Evolutionary conservation across 1,140 invertebrate species (phyloP).

Genomic region (Apis laboriosa): DNA sequence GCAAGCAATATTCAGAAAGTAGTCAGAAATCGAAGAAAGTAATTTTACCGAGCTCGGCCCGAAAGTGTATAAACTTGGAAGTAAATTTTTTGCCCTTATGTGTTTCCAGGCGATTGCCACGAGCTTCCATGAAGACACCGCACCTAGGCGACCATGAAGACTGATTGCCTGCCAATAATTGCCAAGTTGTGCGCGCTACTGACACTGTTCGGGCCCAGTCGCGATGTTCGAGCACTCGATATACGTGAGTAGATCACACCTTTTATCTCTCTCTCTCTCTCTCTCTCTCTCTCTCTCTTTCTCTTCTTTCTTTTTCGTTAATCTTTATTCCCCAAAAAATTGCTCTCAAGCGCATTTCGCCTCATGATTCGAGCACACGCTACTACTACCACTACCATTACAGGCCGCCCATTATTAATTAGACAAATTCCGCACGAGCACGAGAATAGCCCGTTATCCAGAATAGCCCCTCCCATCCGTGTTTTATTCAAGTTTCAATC

Average conservation of each 20-base stretch:
- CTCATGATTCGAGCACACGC: background rate
- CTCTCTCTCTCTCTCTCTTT: background rate
- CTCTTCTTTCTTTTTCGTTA: background rate
- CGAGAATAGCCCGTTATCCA: background rate
- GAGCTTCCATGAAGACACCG: slow-evolving; percentile 74
- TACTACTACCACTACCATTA: too few relatives aligned
- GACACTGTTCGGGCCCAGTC: slow-evolving; percentile 67
- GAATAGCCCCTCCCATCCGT: background rate
- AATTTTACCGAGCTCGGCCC: background rate
- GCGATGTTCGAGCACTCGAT: slow-evolving; percentile 68
- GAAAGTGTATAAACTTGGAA: background rate
- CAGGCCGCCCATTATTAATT: slow-evolving; percentile 33
- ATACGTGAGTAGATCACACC: slow-evolving; percentile 71
- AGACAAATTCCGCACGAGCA: background rate
- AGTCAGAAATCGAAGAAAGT: background rate
- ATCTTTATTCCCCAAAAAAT: background rate
- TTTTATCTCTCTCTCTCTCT: background rate
- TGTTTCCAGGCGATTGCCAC: slow-evolving; percentile 69
- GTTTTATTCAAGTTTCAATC: slow-evolving; percentile 48
- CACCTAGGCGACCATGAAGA: slow-evolving; percentile 75
- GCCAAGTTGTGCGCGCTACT: slow-evolving; percentile 67
- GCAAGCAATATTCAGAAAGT: background rate
- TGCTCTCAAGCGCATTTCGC: background rate
- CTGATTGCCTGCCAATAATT: slow-evolving; percentile 73
- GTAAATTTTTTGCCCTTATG: slow-evolving; percentile 33